Evolutionary conservation across 2,888 invertebrate species (phyloP), one percentile per base, ranked within the genome.

Genomic region (Drosophila ustulata): DNA sequence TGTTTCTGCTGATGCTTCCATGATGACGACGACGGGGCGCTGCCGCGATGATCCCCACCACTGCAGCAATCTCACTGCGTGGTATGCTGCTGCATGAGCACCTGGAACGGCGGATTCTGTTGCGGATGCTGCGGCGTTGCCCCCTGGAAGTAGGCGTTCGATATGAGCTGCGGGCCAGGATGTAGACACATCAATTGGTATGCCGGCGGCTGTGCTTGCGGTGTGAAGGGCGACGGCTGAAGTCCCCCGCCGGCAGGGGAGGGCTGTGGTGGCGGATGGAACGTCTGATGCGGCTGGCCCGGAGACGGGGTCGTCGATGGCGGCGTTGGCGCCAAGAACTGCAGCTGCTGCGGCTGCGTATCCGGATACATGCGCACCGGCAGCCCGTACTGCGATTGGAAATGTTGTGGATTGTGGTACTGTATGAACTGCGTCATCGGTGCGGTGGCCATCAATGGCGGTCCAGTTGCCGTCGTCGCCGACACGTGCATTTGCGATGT

Each of bases 381-480:
- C 93, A 94, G 93, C 11, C 78, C 79, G 57, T 89, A 90, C 64
- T 93, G 93, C 57, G 92, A 89, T 82, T 89, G 92, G 93, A 88
- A 94, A 90, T 90, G 94, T 92, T 75, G 92, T 91, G 92, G 93
- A 93, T 92, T 93, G 87, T 94, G 94, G 93, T 95, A 94, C 76
- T 94, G 94, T 90, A 95, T 93, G 91, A 94, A 94, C 80, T 94
- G 95, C 90, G 95, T 96, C 90, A 97, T 93, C 9, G 97, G 96
- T 23, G 95, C 96, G 25, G 97, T 96, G 43, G 97, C 96, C 84
- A 97, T 92, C 66, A 98, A 93, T 4, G 97, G 97, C 92, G 97
- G 97, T 0, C 97, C 97, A 41, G 97, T 96, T 58, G 92, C 92
- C 64, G 91, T 77, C 32, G 95, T 94, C 63, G 96, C 96, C 32